Evolutionary conservation across 2,113 vertebrate species (phyloP), one percentile per base, ranked within the genome.

Genomic region (Oxyura jamaicensis): DNA sequence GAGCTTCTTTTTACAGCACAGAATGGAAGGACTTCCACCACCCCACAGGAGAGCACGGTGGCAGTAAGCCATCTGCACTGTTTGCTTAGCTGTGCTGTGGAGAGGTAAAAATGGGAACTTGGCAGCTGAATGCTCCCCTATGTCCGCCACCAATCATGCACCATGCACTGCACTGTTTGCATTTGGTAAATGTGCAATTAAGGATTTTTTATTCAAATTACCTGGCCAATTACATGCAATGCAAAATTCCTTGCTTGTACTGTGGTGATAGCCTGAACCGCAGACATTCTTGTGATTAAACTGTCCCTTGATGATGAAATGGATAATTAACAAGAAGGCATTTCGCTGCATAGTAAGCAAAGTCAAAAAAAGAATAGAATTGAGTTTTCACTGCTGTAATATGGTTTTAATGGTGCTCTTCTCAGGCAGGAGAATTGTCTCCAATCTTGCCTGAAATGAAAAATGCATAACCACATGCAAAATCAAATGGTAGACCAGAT

Each of bases 321-420:
- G 21, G 77, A 91, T 96, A 95, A 97, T 94, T 97, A 96, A 95
- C 92, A 83, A 86, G 88, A 88, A 84, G n/a, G 62, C 53, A 8
- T 96, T 95, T 92, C 96, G 96, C 90, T 94, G 96, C 93, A 74
- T 95, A 93, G 83, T 86, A 93, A 95, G 83, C 80, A 91, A 97
- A 97, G 95, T 95, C 76, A 93, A 91, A 82, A 88, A 84, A 91
- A 85, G 69, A 96, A 66, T 36, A 78, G 91, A 91, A 78, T 55
- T 18, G 48, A 88, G 69, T 93, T 95, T 92, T 90, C 74, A 92
- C 0, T 62, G 83, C 48, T 82, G 75, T 91, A 92, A 94, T 89
- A 73, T 6, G 22, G 69, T 95, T 93, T 92, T 96, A 94, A 93
- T 95, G 66, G 80, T 68, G 86, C 52, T 75, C 46, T 94, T 94